phyloP scores from a whole-genome alignment of 2,888 invertebrate species.

The Hypomecis atomaria region DNA sequence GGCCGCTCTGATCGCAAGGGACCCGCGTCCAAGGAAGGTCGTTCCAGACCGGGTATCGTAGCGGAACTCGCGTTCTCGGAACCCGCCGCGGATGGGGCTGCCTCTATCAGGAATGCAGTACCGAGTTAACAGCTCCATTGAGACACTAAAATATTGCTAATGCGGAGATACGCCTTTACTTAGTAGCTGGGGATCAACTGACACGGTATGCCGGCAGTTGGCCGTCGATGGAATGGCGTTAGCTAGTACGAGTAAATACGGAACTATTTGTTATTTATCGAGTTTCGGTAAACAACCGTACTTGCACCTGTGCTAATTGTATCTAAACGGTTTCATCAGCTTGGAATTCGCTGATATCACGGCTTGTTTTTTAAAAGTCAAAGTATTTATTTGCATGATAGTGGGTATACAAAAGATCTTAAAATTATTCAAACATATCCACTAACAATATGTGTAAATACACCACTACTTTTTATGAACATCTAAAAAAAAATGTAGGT shows the following conservation, averaged over 20 bases:
- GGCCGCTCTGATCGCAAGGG: constrained; percentile 52
- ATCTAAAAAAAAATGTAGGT: too few species aligned
- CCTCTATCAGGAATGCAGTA: constrained; percentile 56
- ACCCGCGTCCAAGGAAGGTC: constrained; percentile 60
- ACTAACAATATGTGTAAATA: too few species aligned
- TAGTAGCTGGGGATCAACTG: constrained; percentile 14
- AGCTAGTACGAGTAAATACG: too few species aligned
- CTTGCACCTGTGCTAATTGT: constrained; percentile 19
- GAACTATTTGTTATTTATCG: constrained; percentile 5
- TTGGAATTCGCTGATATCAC: neutral
- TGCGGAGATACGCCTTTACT: constrained; percentile 27
- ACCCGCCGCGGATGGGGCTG: constrained; percentile 67
- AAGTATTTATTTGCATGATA: too few species aligned
- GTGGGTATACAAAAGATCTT: too few species aligned
- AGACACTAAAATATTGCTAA: constrained; percentile 41
- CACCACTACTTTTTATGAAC: too few species aligned
- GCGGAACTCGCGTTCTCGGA: constrained; percentile 73
- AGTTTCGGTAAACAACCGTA: constrained; percentile 2
- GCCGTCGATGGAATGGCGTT: constrained; percentile 1
- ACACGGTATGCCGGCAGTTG: constrained; percentile 9
- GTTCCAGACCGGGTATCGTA: constrained; percentile 52
- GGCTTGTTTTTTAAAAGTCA: constrained; percentile 1
- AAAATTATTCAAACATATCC: too few species aligned
- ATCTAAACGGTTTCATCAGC: constrained; percentile 13
- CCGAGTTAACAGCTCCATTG: constrained; percentile 36